A percentile compares a stretch with the other conserved stretches of the same genome.
Evolutionary conservation across 2,113 vertebrate genomes (phyloP).

Genomic region (Coreoperca whiteheadi): DNA sequence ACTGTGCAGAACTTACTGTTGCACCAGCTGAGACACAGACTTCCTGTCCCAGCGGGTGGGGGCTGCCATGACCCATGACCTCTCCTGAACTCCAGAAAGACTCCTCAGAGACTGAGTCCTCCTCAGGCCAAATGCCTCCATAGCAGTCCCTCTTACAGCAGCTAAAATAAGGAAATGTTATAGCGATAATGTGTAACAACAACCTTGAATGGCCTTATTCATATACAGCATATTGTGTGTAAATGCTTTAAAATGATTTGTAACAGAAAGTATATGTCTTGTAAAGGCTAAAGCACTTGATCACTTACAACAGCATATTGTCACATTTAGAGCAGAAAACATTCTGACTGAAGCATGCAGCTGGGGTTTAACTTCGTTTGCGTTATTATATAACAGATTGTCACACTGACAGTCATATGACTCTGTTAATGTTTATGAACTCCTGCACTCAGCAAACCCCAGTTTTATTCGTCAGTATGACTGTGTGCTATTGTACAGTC

Average conservation of each 20-base stretch:
- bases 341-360: background rate
- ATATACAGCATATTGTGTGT: background rate
- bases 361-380: constrained; percentile 20
- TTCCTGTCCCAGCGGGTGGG: constrained; percentile 72
- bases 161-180: constrained; percentile 29
- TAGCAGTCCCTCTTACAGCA: constrained; percentile 45
- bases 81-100: constrained; percentile 69
- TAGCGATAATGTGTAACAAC: background rate
- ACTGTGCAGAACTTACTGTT: constrained; percentile 79
- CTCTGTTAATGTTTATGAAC: constrained; percentile 80
- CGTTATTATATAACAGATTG: constrained; percentile 50
- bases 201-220: background rate
- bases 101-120: constrained; percentile 81
- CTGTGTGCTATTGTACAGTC: background rate
- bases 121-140: constrained; percentile 76
- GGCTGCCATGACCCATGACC: constrained; percentile 64
- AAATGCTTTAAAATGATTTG: background rate
- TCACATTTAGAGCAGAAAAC: no score
- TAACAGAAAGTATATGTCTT: background rate
- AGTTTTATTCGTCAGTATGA: background rate
- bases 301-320: background rate
- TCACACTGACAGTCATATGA: constrained; percentile 79
- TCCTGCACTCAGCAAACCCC: constrained; percentile 6
- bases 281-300: background rate
- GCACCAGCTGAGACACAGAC: constrained; percentile 87